Evolutionary conservation across 2,113 vertebrate genomes (phyloP).

Genomic region (Hystrix brachyura): DNA sequence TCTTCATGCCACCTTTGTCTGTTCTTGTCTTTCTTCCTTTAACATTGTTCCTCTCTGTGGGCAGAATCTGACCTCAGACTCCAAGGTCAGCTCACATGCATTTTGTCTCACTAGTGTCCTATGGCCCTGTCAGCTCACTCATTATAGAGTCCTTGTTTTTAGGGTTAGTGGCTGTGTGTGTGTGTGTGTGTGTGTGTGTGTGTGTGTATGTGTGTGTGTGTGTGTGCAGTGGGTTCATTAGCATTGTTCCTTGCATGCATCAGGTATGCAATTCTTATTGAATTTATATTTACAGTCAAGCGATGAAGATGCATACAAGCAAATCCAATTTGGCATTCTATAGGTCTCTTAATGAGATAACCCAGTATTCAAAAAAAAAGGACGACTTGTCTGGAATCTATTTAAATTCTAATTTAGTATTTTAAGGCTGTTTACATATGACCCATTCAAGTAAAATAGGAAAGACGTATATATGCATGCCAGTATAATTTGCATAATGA

Average conservation of each 20-base stretch:
- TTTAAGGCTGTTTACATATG: neutral
- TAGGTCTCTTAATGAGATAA: conserved; percentile 51
- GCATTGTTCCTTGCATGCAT: neutral
- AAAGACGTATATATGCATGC: neutral
- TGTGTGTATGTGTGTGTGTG: neutral
- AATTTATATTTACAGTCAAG: conserved; percentile 16
- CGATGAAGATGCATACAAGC: neutral
- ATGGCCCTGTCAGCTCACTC: neutral
- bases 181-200: neutral
- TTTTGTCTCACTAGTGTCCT: neutral
- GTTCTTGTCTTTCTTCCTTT: neutral
- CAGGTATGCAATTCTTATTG: neutral
- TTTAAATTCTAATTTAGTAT: conserved; percentile 48
- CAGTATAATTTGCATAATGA: neutral
- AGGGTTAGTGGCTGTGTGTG: neutral
- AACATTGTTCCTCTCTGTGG: neutral
- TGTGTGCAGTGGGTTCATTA: neutral
- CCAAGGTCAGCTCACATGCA: neutral
- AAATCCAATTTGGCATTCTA: conserved; percentile 49
- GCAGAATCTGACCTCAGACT: neutral
- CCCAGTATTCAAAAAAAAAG: conserved; percentile 13
- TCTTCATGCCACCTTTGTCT: neutral
- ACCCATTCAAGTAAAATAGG: conserved; percentile 30
- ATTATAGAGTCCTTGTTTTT: neutral
- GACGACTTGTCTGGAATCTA: conserved; percentile 33